Base-by-base conservation (phyloP, 2,888 invertebrate genomes). In the Pseudococcus longispinus region DNA sequence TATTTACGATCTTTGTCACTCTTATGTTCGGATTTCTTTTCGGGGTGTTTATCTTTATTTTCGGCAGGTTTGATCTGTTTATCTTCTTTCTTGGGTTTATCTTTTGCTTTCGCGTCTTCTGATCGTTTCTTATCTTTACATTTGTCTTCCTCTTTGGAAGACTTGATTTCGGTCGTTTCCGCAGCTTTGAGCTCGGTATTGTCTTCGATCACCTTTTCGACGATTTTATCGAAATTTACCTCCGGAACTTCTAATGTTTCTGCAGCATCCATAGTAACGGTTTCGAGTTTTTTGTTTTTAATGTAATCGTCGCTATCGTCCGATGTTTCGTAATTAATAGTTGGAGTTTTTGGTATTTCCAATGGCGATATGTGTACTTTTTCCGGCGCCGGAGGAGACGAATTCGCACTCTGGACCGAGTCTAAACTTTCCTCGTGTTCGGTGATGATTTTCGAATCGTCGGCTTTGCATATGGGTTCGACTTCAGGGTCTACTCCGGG, bases 51-150 rank as follows among this genome's bases (percentile, higher is more conserved):
- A 3, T 80, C 51, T 29, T 83, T 60, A 26, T 9, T 85, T 5
- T 88, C 89, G 87, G 89, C 90, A 18, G 83, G 46, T 89, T 91
- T 91, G 65, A n/a, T n/a, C 9, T 91, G 91, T 29, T 90, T 89
- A 87, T 90, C 90, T 6, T 88, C 88, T 60, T 60, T 60, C 74
- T 90, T 87, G 6, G 84, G 80, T 29, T 37, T 26, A 23, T 23
- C 1, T 88, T 80, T 87, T 60, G 88, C 77, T 9, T 88, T 90
- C 74, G 90, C 91, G 88, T 91, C 91, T 70, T 90, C 90, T 6
- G 90, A 90, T n/a, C 90, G 90, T 32, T 91, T 83, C 88, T 91
- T 91, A 89, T 83, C 91, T 91, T 4, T 85, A 89, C 89, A 83
- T 89, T 89, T 77, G 88, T 55, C 23, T 60, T 51, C 84, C 82